These are phyloP conservation scores for Aradophagus sp. DNA, from an alignment of 1,140 invertebrate species.

Conservation along the genomic window DNA sequence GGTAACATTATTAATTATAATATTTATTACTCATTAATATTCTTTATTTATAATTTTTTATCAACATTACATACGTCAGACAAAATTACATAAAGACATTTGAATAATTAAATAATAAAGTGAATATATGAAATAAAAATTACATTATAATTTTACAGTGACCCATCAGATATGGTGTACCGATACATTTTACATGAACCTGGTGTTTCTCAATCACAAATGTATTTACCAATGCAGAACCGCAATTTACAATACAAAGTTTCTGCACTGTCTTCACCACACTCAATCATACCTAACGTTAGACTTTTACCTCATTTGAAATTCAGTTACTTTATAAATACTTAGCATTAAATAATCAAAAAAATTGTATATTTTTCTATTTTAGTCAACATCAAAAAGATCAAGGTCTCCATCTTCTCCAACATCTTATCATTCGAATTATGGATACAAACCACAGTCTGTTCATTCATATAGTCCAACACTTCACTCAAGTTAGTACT, in stretches of 20 bases:
- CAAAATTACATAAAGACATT: too few relatives aligned
- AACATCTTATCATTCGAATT: conserved; percentile 75
- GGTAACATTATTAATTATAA: too few relatives aligned
- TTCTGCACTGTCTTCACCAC: conserved; percentile 66
- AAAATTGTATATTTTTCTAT: conserved; percentile 29
- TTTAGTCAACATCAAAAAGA: conserved; percentile 71
- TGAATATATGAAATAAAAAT: too few relatives aligned
- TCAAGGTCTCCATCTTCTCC: conserved; percentile 79
- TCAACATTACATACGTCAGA: too few relatives aligned
- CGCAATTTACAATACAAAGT: conserved; percentile 74
- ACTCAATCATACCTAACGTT: conserved; percentile 70
- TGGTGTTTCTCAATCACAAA: conserved; percentile 71
- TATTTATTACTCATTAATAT: too few relatives aligned
- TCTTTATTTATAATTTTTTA: conserved; percentile 22
- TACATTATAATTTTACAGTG: too few relatives aligned
- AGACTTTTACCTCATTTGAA: conserved; percentile 24
- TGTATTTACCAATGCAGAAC: conserved; percentile 74
- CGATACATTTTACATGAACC: conserved; percentile 70
- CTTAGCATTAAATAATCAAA: too few relatives aligned
- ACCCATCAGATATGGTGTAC: conserved; percentile 76
- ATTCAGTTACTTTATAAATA: too few relatives aligned
- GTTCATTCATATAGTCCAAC: conserved; percentile 72
- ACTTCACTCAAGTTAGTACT: conserved; percentile 74
- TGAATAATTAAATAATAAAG: too few relatives aligned
- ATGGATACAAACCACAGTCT: conserved; percentile 76